Percentiles rank a stretch among this genome's conserved stretches.
Conservation (phyloP, 2,888 invertebrate genomes). For the Pollenia angustigena region DNA sequence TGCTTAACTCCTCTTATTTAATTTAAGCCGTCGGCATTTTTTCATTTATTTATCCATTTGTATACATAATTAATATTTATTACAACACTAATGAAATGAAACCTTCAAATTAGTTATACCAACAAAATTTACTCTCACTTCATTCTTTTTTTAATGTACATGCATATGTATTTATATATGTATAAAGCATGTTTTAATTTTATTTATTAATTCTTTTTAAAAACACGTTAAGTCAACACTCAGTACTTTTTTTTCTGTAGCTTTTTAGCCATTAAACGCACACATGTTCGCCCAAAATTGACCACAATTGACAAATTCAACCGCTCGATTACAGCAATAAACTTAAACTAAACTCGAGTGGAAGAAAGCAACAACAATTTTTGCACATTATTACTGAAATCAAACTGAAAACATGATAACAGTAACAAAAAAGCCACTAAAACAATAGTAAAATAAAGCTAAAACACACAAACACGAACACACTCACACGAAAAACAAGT, state of each 20-base stretch:
- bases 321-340: constrained; percentile 61
- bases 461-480: background rate
- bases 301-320: constrained; percentile 60
- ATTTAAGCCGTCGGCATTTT: too few relatives aligned
- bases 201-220: constrained; percentile 26
- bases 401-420: background rate
- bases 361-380: constrained; percentile 29
- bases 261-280: constrained; percentile 7
- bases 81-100: too few relatives aligned
- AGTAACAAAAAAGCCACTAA: constrained; percentile 17
- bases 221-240: background rate
- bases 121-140: too few relatives aligned
- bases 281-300: constrained; percentile 35
- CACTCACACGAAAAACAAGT: background rate
- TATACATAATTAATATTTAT: too few relatives aligned
- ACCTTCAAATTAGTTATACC: too few relatives aligned
- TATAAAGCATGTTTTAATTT: constrained; percentile 26
- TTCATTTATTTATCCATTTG: too few relatives aligned
- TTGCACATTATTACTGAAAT: constrained; percentile 20
- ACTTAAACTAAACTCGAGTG: constrained; percentile 63
- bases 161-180: background rate
- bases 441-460: constrained; percentile 13
- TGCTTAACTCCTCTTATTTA: too few relatives aligned
- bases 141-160: background rate
- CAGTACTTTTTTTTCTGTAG: background rate